phyloP scores from a whole-genome alignment of 2,888 invertebrate species.

The Eupithecia dodoneata region DNA sequence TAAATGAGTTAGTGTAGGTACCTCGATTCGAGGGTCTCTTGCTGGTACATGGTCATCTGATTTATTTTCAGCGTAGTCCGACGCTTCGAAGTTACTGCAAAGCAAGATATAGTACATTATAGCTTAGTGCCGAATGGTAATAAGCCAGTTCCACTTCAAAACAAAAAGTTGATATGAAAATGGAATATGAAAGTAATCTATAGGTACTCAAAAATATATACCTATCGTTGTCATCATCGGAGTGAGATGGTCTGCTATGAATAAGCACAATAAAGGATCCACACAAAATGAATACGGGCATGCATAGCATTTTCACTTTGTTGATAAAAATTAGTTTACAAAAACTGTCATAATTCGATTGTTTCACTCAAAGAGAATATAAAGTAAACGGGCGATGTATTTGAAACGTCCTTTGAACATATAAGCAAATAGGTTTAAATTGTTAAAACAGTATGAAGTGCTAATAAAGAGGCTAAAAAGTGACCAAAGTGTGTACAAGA shows the following conservation, averaged over 20 bases:
- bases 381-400: not conserved
- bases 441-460: not conserved
- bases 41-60: constrained; percentile 47
- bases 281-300: constrained; percentile 44
- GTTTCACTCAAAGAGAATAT: constrained; percentile 19
- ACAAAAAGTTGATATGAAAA: not conserved
- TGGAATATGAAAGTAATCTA: not conserved
- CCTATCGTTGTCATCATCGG: constrained; percentile 55
- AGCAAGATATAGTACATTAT: not conserved
- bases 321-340: constrained; percentile 45
- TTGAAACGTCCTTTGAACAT: not conserved
- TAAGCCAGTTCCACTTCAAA: not conserved
- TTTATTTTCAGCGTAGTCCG: constrained; percentile 59
- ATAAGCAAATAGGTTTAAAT: not conserved
- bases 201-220: constrained; percentile 2
- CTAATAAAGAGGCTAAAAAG: not conserved
- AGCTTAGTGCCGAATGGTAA: not conserved
- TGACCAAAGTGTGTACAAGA: not conserved
- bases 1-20: constrained; percentile 1
- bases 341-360: constrained; percentile 53
- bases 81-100: constrained; percentile 49
- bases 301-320: constrained; percentile 36
- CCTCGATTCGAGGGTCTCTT: constrained; percentile 15
- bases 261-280: constrained; percentile 39
- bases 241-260: constrained; percentile 53